These are phyloP conservation scores for Turnix velox DNA, from an alignment of 2,113 vertebrate genomes.

Conservation along the genomic window DNA sequence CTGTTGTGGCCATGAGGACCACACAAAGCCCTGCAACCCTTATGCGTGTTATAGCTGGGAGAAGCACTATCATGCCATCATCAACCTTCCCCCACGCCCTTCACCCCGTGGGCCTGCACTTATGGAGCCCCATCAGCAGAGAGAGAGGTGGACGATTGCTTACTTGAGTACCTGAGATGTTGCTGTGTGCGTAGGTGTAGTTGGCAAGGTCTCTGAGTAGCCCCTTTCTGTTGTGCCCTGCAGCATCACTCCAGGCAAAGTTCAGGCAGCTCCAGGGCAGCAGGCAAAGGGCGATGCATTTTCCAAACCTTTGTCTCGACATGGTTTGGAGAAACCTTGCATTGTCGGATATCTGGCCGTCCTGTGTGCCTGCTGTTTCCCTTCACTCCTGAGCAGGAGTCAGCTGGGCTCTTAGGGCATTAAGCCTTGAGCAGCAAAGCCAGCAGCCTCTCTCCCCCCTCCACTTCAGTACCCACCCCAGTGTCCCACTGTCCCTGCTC, in stretches of 20 bases:
- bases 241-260: not conserved
- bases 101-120: not conserved
- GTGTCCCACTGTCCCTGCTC: not conserved
- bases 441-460: not conserved
- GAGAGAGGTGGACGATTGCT: not conserved
- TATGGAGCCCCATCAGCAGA: fast-evolving
- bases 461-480: not conserved
- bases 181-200: not conserved
- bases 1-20: not conserved
- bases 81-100: fast-evolving
- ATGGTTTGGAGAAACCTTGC: not conserved
- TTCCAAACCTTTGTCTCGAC: not conserved
- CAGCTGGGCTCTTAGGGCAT: constrained; percentile 49
- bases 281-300: not conserved
- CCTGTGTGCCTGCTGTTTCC: not conserved
- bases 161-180: constrained; percentile 21
- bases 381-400: not conserved
- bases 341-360: not conserved
- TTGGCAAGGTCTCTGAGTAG: not conserved
- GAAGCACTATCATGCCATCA: not conserved
- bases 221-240: not conserved
- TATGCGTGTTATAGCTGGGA: fast-evolving
- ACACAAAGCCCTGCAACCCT: not conserved
- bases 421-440: constrained; percentile 49
- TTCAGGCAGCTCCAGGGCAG: constrained; percentile 49